Evolutionary conservation across 2,113 vertebrate genomes (phyloP).

Genomic region (Pholis gunnellus): DNA sequence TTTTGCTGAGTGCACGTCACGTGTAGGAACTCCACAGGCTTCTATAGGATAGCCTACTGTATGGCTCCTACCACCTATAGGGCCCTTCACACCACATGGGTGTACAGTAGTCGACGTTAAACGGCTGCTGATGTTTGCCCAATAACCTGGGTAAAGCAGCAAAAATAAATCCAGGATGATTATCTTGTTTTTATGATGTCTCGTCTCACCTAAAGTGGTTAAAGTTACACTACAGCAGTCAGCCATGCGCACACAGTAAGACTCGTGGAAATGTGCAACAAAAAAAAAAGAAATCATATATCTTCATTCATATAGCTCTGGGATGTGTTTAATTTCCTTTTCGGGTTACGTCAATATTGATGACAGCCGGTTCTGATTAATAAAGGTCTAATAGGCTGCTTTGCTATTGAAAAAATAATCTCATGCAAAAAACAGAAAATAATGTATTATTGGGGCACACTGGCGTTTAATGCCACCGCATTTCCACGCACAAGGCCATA

Average conservation of each 20-base stretch:
- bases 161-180: background rate
- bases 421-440: slow-evolving; percentile 38
- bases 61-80: slow-evolving; percentile 62
- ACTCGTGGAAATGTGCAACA: slow-evolving; percentile 48
- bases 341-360: slow-evolving; percentile 11
- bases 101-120: slow-evolving; percentile 24
- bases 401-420: slow-evolving; percentile 10
- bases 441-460: slow-evolving; percentile 53
- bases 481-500: slow-evolving; percentile 31
- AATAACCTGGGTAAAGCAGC: background rate
- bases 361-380: slow-evolving; percentile 39
- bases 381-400: slow-evolving; percentile 6
- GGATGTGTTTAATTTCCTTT: slow-evolving; percentile 21
- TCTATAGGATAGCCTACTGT: slow-evolving; percentile 64
- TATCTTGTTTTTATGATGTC: slow-evolving; percentile 23
- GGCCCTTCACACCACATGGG: slow-evolving; percentile 53
- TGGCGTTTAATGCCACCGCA: slow-evolving; percentile 54
- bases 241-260: slow-evolving; percentile 35
- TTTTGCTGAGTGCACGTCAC: slow-evolving; percentile 39
- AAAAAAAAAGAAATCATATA: background rate
- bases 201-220: slow-evolving; percentile 35
- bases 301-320: background rate
- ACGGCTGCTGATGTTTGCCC: background rate
- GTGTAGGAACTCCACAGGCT: slow-evolving; percentile 52
- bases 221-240: slow-evolving; percentile 51